phyloP scores from a whole-genome alignment of 2,888 invertebrate species.

The Cynaeus angustus region DNA sequence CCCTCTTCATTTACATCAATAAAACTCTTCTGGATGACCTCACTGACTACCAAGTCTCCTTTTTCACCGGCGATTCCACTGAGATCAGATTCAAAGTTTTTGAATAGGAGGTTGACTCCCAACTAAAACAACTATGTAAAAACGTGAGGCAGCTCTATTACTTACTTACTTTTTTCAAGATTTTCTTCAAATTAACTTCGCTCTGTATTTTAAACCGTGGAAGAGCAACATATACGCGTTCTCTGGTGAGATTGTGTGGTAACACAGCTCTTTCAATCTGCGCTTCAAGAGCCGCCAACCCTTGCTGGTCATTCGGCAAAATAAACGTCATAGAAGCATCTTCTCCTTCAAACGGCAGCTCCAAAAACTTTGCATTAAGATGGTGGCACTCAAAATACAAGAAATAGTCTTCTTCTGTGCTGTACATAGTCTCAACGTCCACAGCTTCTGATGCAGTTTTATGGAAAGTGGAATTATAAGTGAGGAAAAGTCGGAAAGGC shows the following conservation, averaged over 20 bases:
- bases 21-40: slow-evolving; percentile 51
- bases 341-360: slow-evolving; percentile 18
- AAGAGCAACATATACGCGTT: slow-evolving; percentile 5
- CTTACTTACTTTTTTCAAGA: slow-evolving; percentile 11
- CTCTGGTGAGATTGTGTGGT: slow-evolving; percentile 1
- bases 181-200: slow-evolving; percentile 4
- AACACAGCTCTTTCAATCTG: background rate
- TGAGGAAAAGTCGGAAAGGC: background rate
- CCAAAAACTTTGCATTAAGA: slow-evolving; percentile 26
- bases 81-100: slow-evolving; percentile 51
- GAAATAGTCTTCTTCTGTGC: background rate
- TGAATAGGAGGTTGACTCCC: slow-evolving; percentile 45
- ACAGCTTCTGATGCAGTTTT: background rate
- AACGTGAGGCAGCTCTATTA: background rate
- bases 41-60: slow-evolving; percentile 54
- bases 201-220: slow-evolving; percentile 21
- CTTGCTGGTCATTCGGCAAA: slow-evolving; percentile 21
- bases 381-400: slow-evolving; percentile 15
- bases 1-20: slow-evolving; percentile 23
- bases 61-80: slow-evolving; percentile 53
- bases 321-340: slow-evolving; percentile 27
- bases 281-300: slow-evolving; percentile 5
- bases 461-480: background rate
- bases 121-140: slow-evolving; percentile 38
- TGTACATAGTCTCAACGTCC: background rate